Evolutionary conservation across 1,140 invertebrate genomes (phyloP).

Genomic region (Aphaenogaster ashmeadi): DNA sequence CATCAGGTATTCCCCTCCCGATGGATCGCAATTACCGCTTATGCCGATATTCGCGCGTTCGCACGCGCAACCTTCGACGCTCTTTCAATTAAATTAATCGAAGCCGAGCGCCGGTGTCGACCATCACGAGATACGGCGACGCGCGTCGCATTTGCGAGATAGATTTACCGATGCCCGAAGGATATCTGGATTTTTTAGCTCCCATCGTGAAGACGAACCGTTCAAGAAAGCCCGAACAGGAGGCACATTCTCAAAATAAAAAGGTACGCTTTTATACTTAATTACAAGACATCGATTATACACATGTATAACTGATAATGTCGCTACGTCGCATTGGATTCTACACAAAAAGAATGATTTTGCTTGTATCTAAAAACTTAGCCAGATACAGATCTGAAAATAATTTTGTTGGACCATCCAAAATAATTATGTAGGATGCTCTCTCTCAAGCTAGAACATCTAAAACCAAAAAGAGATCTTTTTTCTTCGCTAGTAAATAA

Average conservation of each 20-base stretch:
- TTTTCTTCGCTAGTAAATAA: too few species aligned
- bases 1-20: background rate
- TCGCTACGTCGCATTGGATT: background rate
- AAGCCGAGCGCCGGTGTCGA: background rate
- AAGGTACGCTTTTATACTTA: background rate
- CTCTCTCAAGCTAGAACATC: too few species aligned
- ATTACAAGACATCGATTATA: background rate
- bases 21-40: constrained; percentile 30
- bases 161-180: constrained; percentile 31
- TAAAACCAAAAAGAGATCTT: too few species aligned
- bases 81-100: constrained; percentile 51
- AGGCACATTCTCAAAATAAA: background rate
- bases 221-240: background rate
- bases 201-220: background rate
- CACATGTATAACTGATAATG: background rate
- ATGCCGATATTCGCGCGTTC: constrained; percentile 20
- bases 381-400: too few species aligned
- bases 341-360: too few species aligned
- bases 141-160: constrained; percentile 26
- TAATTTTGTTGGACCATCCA: too few species aligned
- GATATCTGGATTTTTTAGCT: constrained; percentile 27
- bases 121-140: constrained; percentile 17
- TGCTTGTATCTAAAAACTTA: too few species aligned
- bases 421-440: too few species aligned
- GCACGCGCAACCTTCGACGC: constrained; percentile 5